Evolutionary conservation across 2,113 vertebrate genomes (phyloP).

Genomic region (Connochaetes taurinus): DNA sequence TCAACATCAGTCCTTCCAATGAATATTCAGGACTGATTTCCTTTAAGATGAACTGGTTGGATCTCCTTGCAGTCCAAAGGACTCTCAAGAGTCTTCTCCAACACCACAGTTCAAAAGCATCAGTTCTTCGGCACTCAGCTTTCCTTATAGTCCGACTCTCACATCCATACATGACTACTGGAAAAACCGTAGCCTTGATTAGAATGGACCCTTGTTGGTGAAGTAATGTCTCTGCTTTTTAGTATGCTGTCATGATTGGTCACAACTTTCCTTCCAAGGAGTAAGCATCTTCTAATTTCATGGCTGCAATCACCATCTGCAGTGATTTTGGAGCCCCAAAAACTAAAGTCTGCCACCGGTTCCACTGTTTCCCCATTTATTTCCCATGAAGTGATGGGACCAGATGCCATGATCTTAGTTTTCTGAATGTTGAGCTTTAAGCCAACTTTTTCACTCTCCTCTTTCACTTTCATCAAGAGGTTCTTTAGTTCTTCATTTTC

Average conservation of each 20-base stretch:
- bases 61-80: background rate
- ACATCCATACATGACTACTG: background rate
- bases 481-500: background rate
- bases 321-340: fast-evolving
- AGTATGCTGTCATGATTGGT: background rate
- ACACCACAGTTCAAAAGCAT: background rate
- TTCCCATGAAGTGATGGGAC: background rate
- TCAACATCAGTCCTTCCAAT: background rate
- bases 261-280: background rate
- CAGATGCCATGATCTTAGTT: background rate
- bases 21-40: background rate
- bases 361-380: background rate
- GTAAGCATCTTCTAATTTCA: background rate
- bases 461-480: background rate
- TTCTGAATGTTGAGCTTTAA: background rate
- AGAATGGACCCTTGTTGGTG: background rate
- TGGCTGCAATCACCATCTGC: background rate
- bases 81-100: background rate
- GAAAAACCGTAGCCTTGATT: background rate
- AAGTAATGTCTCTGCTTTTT: background rate
- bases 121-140: fast-evolving
- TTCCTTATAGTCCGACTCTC: background rate
- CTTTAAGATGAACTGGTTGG: background rate
- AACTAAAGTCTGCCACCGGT: background rate
- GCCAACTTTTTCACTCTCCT: background rate